A percentile compares a stretch with the other conserved stretches of the same genome.
These are phyloP conservation scores for Chrysina gloriosa DNA, from an alignment of 2,888 invertebrate genomes.

Conservation along the genomic window DNA sequence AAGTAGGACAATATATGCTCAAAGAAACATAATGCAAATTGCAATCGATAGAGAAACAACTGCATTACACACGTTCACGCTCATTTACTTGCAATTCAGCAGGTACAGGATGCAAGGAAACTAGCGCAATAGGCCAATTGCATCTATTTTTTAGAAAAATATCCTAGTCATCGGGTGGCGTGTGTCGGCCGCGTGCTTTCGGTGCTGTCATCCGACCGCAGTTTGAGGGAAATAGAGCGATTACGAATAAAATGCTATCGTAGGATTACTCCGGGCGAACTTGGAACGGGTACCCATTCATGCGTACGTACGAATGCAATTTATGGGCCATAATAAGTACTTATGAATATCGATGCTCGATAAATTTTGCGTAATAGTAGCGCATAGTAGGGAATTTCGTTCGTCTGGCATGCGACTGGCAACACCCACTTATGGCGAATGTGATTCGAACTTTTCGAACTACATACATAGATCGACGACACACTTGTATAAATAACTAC, in stretches of 20 bases:
- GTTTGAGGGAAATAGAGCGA: conserved; percentile 18
- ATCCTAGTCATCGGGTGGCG: conserved; percentile 13
- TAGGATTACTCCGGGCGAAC: neutral
- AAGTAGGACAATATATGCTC: neutral
- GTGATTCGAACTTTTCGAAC: neutral
- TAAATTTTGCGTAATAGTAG: conserved; percentile 25
- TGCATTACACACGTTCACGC: neutral
- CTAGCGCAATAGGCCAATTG: conserved; percentile 32
- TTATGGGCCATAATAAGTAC: no score
- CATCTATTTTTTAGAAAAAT: conserved; percentile 14
- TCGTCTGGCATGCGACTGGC: neutral
- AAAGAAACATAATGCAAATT: conserved; percentile 24
- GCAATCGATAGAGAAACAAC: conserved; percentile 3
- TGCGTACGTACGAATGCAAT: conserved; percentile 5
- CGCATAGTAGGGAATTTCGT: neutral
- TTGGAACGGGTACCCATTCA: neutral
- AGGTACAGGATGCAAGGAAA: conserved; percentile 27
- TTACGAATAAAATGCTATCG: neutral
- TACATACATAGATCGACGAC: neutral
- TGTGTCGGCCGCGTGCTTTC: conserved; percentile 11
- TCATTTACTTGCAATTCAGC: neutral
- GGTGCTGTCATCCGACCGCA: conserved; percentile 18
- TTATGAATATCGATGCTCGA: no score
- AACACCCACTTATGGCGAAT: neutral
- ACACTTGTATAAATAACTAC: no score